Conservation (phyloP, 2,888 invertebrate genomes). For the Nomada ruficornis region DNA sequence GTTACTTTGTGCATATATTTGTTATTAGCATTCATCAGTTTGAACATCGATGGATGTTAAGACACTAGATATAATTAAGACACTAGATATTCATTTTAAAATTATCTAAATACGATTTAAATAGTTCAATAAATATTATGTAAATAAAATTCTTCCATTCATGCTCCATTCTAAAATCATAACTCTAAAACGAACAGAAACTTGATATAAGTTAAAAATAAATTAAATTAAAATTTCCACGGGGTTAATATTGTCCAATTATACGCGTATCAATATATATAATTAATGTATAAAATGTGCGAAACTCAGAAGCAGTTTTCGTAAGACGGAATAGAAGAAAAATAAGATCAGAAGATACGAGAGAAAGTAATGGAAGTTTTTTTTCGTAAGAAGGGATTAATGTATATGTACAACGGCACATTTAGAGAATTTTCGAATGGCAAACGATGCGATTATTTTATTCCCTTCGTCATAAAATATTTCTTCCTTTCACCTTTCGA, state of each 20-base stretch:
- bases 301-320: neutral
- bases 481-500: constrained; percentile 4
- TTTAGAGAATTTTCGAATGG: neutral
- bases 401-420: neutral
- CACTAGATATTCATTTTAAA: neutral
- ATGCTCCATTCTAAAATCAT: neutral
- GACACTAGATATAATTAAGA: neutral
- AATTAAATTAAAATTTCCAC: constrained; percentile 9
- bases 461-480: neutral
- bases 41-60: neutral
- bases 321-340: neutral
- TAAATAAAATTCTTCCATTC: neutral
- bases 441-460: neutral
- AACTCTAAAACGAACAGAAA: neutral
- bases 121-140: constrained; percentile 6
- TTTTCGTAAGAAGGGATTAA: constrained; percentile 5
- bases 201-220: constrained; percentile 8
- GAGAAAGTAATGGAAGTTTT: constrained; percentile 20
- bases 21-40: neutral
- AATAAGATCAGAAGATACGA: neutral
- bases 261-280: neutral
- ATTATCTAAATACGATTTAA: constrained; percentile 5
- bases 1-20: constrained; percentile 27
- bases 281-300: too few species aligned
- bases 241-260: neutral